phyloP scores from a whole-genome alignment of 2,113 vertebrate species.

The Odocoileus virginianus region DNA sequence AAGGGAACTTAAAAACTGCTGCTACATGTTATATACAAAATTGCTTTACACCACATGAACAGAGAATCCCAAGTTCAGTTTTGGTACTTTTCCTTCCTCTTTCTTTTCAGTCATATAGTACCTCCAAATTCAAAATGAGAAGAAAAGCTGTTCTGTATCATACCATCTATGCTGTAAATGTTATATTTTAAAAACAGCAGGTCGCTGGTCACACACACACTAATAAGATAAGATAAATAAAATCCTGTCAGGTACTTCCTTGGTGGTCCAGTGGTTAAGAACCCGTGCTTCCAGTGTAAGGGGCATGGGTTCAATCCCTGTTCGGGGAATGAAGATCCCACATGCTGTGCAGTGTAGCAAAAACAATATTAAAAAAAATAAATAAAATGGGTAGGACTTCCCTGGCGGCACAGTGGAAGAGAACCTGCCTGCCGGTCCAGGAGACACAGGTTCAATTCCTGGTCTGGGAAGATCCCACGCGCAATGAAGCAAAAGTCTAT shows the following conservation, averaged over 20 bases:
- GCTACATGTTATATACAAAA: slow-evolving; percentile 87
- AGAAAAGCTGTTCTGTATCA: slow-evolving; percentile 94
- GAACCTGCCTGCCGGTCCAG: not conserved
- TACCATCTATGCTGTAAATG: slow-evolving; percentile 97
- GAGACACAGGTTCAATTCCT: not conserved
- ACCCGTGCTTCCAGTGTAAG: not conserved
- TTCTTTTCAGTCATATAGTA: slow-evolving; percentile 85
- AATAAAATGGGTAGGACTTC: not conserved
- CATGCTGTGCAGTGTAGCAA: not conserved
- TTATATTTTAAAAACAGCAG: slow-evolving; percentile 86
- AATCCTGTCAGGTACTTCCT: not conserved
- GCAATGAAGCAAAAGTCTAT: not conserved
- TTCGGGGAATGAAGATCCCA: not conserved
- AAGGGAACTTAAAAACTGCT: slow-evolving; percentile 90
- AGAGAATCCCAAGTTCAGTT: slow-evolving; percentile 86
- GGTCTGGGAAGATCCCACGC: not conserved
- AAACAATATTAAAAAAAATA: not conserved
- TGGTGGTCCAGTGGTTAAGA: not conserved
- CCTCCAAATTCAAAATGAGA: slow-evolving; percentile 89
- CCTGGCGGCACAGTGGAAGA: not conserved
- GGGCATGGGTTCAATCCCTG: not conserved
- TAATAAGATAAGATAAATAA: not conserved
- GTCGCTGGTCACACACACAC: slow-evolving; percentile 23
- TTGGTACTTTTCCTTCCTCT: slow-evolving; percentile 84
- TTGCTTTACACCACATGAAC: slow-evolving; percentile 88